phyloP scores from a whole-genome alignment of 2,888 invertebrate genomes.

The Pardosa pseudoannulata region DNA sequence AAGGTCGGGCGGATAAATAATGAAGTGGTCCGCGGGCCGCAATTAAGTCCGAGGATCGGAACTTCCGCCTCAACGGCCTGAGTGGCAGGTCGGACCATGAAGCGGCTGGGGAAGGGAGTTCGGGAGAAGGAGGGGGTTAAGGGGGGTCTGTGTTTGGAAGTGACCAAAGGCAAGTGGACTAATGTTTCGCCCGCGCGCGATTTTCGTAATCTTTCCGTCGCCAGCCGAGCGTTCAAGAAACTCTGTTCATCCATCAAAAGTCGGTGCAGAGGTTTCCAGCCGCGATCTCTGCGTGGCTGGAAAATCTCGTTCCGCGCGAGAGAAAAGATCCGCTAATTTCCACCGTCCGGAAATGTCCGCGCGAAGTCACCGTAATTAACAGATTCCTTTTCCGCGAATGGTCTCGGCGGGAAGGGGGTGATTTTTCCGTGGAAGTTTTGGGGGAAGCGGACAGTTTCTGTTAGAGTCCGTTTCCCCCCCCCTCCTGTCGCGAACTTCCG shows the following conservation, averaged over 20 bases:
- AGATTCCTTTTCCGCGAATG: neutral
- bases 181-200: neutral
- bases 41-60: slow-evolving; percentile 8
- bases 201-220: neutral
- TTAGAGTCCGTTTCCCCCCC: too few relatives aligned
- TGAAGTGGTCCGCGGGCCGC: slow-evolving; percentile 16
- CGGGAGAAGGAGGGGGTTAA: too few relatives aligned
- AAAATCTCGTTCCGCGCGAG: neutral
- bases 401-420: too few relatives aligned
- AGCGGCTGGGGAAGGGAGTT: neutral
- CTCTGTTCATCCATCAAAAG: slow-evolving; percentile 11
- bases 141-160: neutral
- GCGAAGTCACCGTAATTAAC: neutral
- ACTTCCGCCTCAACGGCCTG: neutral
- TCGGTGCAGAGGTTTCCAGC: too few relatives aligned
- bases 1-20: neutral
- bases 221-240: neutral
- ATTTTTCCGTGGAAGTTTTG: too few relatives aligned
- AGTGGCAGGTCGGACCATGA: neutral
- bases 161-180: slow-evolving; percentile 5
- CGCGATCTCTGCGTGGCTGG: too few relatives aligned
- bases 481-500: too few relatives aligned
- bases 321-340: neutral
- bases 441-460: too few relatives aligned
- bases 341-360: neutral